Evolutionary conservation across 1,140 invertebrate genomes (phyloP).

Genomic region (Limonius californicus): DNA sequence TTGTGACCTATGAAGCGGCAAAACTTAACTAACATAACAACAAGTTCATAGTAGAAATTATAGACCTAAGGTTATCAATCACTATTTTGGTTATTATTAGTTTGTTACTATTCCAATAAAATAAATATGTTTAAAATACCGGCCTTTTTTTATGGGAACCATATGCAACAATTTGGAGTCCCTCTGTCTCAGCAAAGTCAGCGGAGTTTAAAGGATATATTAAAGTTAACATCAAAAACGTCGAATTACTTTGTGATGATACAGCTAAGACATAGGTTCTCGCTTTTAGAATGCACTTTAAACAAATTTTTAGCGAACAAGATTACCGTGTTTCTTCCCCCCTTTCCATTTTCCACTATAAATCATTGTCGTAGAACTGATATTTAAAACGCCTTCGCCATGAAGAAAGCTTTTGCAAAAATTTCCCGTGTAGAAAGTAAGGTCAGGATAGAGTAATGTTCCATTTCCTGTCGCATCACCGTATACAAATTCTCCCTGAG

Average conservation of each 20-base stretch:
- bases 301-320: not conserved
- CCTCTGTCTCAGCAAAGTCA: too few species aligned
- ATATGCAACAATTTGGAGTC: too few species aligned
- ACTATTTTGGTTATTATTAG: too few species aligned
- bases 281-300: not conserved
- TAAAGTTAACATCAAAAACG: too few species aligned
- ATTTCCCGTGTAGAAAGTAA: constrained; percentile 55
- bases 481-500: constrained; percentile 55
- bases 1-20: too few species aligned
- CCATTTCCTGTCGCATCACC: constrained; percentile 55
- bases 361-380: constrained; percentile 47
- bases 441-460: constrained; percentile 51
- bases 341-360: constrained; percentile 53
- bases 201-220: too few species aligned
- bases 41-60: too few species aligned
- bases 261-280: not conserved
- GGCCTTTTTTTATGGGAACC: too few species aligned
- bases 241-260: constrained; percentile 31
- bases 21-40: too few species aligned
- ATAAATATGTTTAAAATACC: too few species aligned
- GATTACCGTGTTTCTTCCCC: constrained; percentile 51
- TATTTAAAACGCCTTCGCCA: constrained; percentile 52
- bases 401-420: constrained; percentile 53
- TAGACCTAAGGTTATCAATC: too few species aligned
- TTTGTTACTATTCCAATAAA: too few species aligned